phyloP scores from a whole-genome alignment of 2,888 invertebrate species.

The Eilema depressum region DNA sequence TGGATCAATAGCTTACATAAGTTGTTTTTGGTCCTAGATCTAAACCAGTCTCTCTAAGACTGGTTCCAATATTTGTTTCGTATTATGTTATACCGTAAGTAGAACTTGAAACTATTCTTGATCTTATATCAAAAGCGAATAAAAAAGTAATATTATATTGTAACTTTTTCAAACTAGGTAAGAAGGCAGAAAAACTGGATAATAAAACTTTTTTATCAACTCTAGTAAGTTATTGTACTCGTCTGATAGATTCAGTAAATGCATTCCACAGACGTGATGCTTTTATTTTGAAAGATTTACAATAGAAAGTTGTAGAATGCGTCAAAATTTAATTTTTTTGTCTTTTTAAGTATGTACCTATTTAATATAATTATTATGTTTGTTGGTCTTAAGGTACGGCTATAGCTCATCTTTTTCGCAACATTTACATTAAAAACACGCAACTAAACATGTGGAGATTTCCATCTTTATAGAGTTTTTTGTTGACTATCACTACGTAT shows the following conservation, averaged over 20 bases:
- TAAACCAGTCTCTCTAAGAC: not conserved
- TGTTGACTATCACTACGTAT: no score
- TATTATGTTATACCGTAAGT: conserved; percentile 7
- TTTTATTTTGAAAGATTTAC: not conserved
- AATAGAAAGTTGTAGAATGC: not conserved
- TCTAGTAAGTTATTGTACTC: not conserved
- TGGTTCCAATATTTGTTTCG: not conserved
- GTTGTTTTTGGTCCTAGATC: not conserved
- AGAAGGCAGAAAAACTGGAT: not conserved
- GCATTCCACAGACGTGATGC: not conserved
- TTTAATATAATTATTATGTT: no score
- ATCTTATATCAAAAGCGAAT: not conserved
- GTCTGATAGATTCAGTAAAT: not conserved
- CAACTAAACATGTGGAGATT: no score
- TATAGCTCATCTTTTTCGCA: no score
- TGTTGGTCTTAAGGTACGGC: no score
- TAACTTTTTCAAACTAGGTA: no score
- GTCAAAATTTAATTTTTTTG: not conserved
- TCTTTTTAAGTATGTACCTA: not conserved
- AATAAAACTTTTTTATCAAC: not conserved
- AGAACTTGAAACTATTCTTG: not conserved
- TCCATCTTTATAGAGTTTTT: no score
- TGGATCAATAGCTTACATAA: not conserved
- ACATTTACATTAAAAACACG: no score
- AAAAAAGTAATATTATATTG: no score